Evolutionary conservation across 1,140 invertebrate genomes (phyloP), one percentile per base, ranked within the genome.

Genomic region (Drosophila bifasciata): DNA sequence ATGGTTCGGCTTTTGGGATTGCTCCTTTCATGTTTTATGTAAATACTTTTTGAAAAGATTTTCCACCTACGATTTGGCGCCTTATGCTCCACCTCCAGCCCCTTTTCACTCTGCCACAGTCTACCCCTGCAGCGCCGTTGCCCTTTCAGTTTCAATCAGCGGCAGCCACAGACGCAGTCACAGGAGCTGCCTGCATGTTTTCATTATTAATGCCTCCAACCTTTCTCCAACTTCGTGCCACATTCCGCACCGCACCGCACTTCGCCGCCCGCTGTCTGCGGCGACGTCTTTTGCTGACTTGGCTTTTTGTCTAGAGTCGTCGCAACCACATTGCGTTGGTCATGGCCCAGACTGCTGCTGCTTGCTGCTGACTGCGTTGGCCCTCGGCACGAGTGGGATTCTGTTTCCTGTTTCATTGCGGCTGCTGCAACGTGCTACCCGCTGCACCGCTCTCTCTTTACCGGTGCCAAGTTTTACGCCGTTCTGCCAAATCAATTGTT

Each of bases 21-120:
- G 23, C 23, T 36, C 32, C 32, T 13, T 60, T 45, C 41, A 68
- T 63, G 66, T 77, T 70, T 86, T 88, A 86, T 86, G 83, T 86
- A 88, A 86, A 86, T 86, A 83, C 81, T 78, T 86, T 88, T 86
- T 81, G 74, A 88, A 86, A 86, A 86, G 73, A 81, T 70, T 81
- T 70, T 48, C 60, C 70, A 62, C 59, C 56, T 69, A 72, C 71
- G 11, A 4, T 46, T 75, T 62, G 43, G 28, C 28, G 49, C 28
- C 28, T 19, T 45, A 2, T 45, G 9, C 23, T 48, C 17, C 44
- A 15, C 3, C 4, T 7, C n/a, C 25, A 4, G 1, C 6, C 6
- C 41, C 41, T 15, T 3, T 48, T 2, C 32, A 25, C 23, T 67
- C 50, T n/a, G 1, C 45, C 8, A 28, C 19, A 57, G 48, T 67